Evolutionary conservation across 2,888 invertebrate genomes (phyloP).

Genomic region (Ophion slaviceki): DNA sequence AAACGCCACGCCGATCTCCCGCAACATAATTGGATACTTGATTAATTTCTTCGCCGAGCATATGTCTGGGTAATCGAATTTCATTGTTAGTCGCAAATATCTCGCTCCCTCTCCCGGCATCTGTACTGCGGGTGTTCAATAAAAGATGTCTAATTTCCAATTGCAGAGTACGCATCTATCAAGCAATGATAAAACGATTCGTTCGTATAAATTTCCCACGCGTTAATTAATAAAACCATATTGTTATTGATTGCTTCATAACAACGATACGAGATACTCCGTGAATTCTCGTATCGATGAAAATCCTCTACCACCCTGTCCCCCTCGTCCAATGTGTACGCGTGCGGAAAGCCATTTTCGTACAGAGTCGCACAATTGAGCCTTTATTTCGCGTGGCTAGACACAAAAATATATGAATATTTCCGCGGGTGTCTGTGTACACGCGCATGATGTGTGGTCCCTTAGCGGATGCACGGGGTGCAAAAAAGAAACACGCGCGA

Average conservation of each 20-base stretch:
- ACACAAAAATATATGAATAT: constrained; percentile 26
- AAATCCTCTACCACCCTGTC: background rate
- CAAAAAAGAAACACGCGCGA: constrained; percentile 60
- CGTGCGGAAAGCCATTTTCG: constrained; percentile 29
- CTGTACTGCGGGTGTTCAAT: constrained; percentile 5
- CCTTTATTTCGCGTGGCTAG: constrained; percentile 22
- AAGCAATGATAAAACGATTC: constrained; percentile 10
- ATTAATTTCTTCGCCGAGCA: constrained; percentile 41
- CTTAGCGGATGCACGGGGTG: constrained; percentile 50
- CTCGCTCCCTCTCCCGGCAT: background rate
- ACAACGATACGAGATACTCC: constrained; percentile 29
- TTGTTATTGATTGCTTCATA: constrained; percentile 43
- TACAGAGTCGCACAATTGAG: constrained; percentile 26
- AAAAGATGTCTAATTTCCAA: constrained; percentile 52
- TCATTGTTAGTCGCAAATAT: constrained; percentile 52
- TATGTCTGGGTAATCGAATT: constrained; percentile 58
- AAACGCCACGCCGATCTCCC: constrained; percentile 31
- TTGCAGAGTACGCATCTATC: background rate
- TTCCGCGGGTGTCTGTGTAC: background rate
- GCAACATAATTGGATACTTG: constrained; percentile 57
- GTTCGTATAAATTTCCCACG: constrained; percentile 24
- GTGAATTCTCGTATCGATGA: background rate
- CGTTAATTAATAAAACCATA: constrained; percentile 39
- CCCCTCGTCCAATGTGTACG: background rate
- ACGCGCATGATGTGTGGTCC: background rate